Conservation (phyloP, 2,113 vertebrate genomes). For the Mohoua ochrocephala region DNA sequence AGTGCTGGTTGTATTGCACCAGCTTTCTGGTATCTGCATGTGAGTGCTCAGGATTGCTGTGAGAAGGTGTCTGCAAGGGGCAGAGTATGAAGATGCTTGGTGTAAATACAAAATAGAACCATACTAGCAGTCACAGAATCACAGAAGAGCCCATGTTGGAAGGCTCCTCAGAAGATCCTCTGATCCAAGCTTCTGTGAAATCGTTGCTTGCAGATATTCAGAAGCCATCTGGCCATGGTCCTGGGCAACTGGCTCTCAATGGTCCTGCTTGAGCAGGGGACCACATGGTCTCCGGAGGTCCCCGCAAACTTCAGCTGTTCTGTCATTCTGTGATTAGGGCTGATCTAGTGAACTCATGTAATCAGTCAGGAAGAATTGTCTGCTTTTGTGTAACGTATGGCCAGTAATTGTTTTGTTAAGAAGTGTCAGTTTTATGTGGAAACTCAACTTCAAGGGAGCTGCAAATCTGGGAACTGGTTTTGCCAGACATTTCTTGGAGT, state of each 20-base stretch:
- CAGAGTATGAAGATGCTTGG: background rate
- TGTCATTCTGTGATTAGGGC: background rate
- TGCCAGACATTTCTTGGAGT: background rate
- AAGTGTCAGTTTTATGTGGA: background rate
- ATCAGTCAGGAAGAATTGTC: background rate
- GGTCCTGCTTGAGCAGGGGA: background rate
- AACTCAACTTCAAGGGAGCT: background rate
- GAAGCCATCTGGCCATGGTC: background rate
- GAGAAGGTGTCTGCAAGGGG: background rate
- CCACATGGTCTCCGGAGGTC: background rate
- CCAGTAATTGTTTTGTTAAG: background rate
- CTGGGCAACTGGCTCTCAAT: background rate
- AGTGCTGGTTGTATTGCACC: background rate
- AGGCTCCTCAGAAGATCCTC: background rate
- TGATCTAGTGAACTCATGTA: background rate
- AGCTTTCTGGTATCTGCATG: background rate
- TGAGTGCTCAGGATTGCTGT: background rate
- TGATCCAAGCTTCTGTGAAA: background rate
- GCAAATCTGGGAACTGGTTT: background rate
- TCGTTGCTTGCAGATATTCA: background rate
- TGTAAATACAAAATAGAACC: background rate
- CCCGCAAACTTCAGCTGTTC: background rate
- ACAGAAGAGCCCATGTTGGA: background rate
- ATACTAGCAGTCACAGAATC: background rate
- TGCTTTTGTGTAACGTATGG: background rate